phyloP scores from a whole-genome alignment of 1,140 invertebrate species.

The Orius laevigatus region DNA sequence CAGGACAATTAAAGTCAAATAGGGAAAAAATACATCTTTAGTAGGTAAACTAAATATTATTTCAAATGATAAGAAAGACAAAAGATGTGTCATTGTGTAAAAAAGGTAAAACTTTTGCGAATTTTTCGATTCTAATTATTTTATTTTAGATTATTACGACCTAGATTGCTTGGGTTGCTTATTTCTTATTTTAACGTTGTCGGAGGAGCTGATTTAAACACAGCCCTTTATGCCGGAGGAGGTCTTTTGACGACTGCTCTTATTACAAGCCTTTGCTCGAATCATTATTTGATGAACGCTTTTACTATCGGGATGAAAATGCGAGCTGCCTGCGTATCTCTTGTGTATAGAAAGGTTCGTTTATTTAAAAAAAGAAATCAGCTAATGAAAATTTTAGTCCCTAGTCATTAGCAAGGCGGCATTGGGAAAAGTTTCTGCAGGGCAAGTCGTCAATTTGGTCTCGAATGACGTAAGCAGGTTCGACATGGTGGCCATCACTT shows the following conservation, averaged over 20 bases:
- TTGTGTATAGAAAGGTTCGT: conserved; percentile 64
- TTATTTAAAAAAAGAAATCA: conserved; percentile 13
- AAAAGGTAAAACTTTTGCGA: too few relatives aligned
- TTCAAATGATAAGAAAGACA: too few relatives aligned
- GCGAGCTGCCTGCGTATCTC: conserved; percentile 53
- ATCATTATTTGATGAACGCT: neutral
- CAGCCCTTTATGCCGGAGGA: neutral
- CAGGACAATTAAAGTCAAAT: too few relatives aligned
- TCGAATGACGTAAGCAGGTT: conserved; percentile 60
- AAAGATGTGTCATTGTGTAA: too few relatives aligned
- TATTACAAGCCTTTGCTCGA: neutral
- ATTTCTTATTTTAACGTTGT: conserved; percentile 3
- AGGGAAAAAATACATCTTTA: too few relatives aligned
- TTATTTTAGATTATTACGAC: conserved; percentile 1
- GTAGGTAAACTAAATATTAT: too few relatives aligned
- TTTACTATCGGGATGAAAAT: conserved; percentile 48
- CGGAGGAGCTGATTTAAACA: neutral
- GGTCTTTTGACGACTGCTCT: neutral
- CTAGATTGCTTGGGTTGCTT: neutral
- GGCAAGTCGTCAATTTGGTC: conserved; percentile 70
- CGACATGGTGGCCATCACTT: conserved; percentile 38
- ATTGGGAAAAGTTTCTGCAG: conserved; percentile 57
- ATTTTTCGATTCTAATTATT: neutral
- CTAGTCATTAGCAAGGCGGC: conserved; percentile 40
- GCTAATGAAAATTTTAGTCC: conserved; percentile 27